Conservation (phyloP, 2,888 invertebrate species). For the Drosophila engyochracea region DNA sequence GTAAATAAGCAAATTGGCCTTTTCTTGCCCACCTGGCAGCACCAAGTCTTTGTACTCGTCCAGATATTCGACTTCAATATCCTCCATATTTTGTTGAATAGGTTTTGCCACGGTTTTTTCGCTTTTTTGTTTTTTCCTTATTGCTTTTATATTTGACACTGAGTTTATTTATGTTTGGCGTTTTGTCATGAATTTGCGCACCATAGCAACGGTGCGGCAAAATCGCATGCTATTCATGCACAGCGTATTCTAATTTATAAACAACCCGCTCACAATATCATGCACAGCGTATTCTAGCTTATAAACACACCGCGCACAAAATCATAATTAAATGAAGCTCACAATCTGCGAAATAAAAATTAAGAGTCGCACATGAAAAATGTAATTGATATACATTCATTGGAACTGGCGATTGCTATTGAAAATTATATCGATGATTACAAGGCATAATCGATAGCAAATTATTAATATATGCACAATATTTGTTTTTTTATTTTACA, state of each 20-base stretch:
- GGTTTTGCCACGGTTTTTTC: background rate
- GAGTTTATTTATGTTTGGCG: conserved; percentile 4
- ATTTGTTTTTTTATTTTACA: background rate
- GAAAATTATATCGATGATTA: conserved; percentile 1
- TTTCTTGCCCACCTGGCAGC: conserved; percentile 76
- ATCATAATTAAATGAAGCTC: background rate
- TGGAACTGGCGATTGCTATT: conserved; percentile 11
- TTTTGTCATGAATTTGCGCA: conserved; percentile 11
- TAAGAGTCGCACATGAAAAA: conserved; percentile 25
- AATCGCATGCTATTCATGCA: conserved; percentile 1
- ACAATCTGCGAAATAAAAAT: conserved; percentile 8
- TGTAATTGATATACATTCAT: conserved; percentile 16
- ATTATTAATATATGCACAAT: background rate
- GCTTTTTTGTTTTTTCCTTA: conserved; percentile 1
- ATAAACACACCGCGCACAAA: background rate
- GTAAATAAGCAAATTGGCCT: background rate
- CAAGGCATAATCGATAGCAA: background rate
- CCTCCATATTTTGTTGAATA: conserved; percentile 76
- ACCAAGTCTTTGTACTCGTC: conserved; percentile 84
- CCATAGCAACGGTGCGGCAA: conserved; percentile 12
- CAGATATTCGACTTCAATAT: conserved; percentile 84
- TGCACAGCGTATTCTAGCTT: background rate
- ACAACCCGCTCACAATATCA: background rate
- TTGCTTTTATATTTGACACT: conserved; percentile 8
- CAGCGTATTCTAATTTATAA: background rate